Percentiles rank a stretch among this genome's conserved stretches.
These are phyloP conservation scores for Zhuqinia jingwanae DNA, from an alignment of 2,888 invertebrate species.

Conservation along the genomic window DNA sequence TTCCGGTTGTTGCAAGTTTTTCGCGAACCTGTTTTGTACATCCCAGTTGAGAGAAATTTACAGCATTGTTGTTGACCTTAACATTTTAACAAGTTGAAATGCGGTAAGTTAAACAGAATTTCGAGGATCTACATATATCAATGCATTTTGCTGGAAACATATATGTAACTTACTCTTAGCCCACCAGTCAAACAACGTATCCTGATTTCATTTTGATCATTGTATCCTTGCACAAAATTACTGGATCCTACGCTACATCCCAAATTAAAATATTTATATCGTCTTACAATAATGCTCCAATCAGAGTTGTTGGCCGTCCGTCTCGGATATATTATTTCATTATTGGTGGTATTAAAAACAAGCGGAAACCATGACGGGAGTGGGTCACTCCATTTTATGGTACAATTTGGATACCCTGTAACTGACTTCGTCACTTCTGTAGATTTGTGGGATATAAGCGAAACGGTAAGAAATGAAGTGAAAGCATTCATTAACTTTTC, in stretches of 20 bases:
- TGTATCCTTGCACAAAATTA: conserved; percentile 31
- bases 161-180: conserved; percentile 43
- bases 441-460: background rate
- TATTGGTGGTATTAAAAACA: conserved; percentile 53
- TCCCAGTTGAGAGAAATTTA: conserved; percentile 66
- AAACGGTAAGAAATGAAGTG: background rate
- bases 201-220: conserved; percentile 18
- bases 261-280: conserved; percentile 51
- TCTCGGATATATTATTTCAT: conserved; percentile 65
- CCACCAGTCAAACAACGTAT: conserved; percentile 31
- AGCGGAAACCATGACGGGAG: conserved; percentile 74
- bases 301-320: conserved; percentile 46
- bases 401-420: conserved; percentile 16
- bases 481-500: background rate
- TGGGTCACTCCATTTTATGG: conserved; percentile 49
- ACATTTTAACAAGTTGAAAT: background rate
- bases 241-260: conserved; percentile 40
- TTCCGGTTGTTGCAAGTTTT: conserved; percentile 58
- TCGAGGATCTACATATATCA: too few species aligned
- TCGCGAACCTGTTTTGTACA: conserved; percentile 71
- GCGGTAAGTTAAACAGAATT: too few species aligned
- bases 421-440: background rate
- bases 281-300: conserved; percentile 63
- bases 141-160: too few species aligned
- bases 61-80: background rate